Base-by-base conservation (phyloP, 2,888 invertebrate species). In the Bembecia ichneumoniformis region DNA sequence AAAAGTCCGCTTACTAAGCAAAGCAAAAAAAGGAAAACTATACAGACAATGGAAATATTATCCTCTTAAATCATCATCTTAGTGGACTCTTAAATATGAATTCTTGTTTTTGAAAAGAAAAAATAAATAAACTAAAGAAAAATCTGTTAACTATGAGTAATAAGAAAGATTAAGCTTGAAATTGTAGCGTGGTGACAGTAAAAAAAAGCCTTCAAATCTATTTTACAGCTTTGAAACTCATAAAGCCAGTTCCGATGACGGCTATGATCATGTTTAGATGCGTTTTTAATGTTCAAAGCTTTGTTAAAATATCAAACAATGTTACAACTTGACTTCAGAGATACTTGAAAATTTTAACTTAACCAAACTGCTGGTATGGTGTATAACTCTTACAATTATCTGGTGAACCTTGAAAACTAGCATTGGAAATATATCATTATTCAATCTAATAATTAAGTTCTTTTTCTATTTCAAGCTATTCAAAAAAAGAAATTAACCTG, bases 321-420 rank as follows among this genome's bases (percentile, higher is more conserved):
- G 75, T 78, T 77, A 75, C 60, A 82, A 87, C 87, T 87, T 86
- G 87, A 86, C 87, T 84, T 82, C 68, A 82, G 80, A 82, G 79
- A 74, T 73, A 71, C 66, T 63, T 55, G 55, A 51, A 64, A 65
- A 58, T 53, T 55, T 60, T 52, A 55, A 82, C 82, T 78, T 79
- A 81, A 74, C 82, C 80, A 66, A 64, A 74, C 72, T 75, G 83
- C 80, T 78, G 81, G 81, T 80, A 80, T 71, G 70, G 66, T 64
- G 71, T 63, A 68, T 60, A 17, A 64, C 55, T 62, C 67, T 72
- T 10, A 74, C 65, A 70, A 65, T 67, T 64, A 73, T 71, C 81
- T 77, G 80, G 67, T 69, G 72, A 74, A 74, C 79, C 83, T 83
- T 81, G 65, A 73, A 79, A 81, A 77, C 80, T 81, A 71, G 63